These are phyloP conservation scores for Phrynocephalus guinanensis DNA, from an alignment of 2,797 vertebrate species.

Conservation along the genomic window DNA sequence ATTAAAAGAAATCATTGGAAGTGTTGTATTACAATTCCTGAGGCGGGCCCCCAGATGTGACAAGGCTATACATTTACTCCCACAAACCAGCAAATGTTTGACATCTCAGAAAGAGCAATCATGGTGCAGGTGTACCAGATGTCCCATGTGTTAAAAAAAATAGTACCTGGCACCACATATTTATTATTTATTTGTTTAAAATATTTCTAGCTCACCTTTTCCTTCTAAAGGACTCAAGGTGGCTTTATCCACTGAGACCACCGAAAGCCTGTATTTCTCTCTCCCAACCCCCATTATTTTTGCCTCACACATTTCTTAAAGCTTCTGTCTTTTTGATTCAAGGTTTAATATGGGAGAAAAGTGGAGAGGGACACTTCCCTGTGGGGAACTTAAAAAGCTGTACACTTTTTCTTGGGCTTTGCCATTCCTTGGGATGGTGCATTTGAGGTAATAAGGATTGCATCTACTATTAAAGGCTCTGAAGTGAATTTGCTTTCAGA, in stretches of 20 bases:
- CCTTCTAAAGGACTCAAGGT: background rate
- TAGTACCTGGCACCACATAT: background rate
- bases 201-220: no score
- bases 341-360: background rate
- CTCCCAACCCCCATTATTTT: no score
- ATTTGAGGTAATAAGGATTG: slow-evolving; percentile 10
- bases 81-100: background rate
- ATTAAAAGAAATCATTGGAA: no score
- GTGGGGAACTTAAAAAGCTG: slow-evolving; percentile 2
- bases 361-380: slow-evolving; percentile 3
- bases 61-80: background rate
- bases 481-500: slow-evolving; percentile 36
- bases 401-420: background rate
- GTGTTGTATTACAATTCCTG: background rate
- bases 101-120: background rate
- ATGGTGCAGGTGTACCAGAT: background rate
- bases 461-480: background rate
- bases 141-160: background rate
- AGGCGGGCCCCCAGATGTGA: background rate
- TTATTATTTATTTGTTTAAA: no score
- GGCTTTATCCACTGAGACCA: background rate
- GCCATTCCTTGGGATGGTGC: slow-evolving; percentile 2
- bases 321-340: background rate
- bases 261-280: background rate
- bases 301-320: no score